Evolutionary conservation across 2,113 vertebrate genomes (phyloP), one percentile per base, ranked within the genome.

Genomic region (Cettia cetti): DNA sequence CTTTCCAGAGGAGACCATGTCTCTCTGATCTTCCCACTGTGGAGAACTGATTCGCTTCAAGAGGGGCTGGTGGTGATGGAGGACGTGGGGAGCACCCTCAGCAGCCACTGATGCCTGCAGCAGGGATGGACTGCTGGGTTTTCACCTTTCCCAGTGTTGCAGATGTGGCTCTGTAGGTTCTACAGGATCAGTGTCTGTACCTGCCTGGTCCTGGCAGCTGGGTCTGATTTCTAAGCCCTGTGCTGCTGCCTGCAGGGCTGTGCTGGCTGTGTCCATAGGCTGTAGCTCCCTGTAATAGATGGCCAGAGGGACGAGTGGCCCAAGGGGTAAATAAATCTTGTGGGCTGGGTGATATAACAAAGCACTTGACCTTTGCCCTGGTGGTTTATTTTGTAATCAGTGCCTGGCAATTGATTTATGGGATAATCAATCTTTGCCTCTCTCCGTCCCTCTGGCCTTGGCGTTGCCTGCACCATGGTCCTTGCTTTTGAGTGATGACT

Each of bases 361-460:
- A 96, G 66, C 82, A 81, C 82, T 95, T 95, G 96, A 95, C 94
- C 96, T 96, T 95, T 96, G 93, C 80, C 95, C 93, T 22, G 33
- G 80, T 76, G 95, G 70, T 93, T 95, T 92, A 63, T 96, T 96
- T 96, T 85, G 82, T 86, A 78, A 95, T 91, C 69, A 45, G 86
- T 64, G 68, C 57, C 86, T 50, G 66, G 92, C 69, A 2, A 91
- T 70, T 94, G 90, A 95, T 96, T 89, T 76, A 80, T 78, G 42
- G 88, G 64, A 86, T 81, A 95, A 78, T 94, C 82, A 72, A 42
- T 92, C 86, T 93, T 52, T 71, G n/a, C 56, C 61, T 56, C 39
- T 76, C 79, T 92, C 86, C 81, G 39, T 84, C 83, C 59, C 69
- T 56, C 65, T 49, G 49, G 88, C 78, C 89, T 95, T 91, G 88